These are phyloP conservation scores for Tyto alba DNA, from an alignment of 2,113 vertebrate genomes.

Conservation along the genomic window DNA sequence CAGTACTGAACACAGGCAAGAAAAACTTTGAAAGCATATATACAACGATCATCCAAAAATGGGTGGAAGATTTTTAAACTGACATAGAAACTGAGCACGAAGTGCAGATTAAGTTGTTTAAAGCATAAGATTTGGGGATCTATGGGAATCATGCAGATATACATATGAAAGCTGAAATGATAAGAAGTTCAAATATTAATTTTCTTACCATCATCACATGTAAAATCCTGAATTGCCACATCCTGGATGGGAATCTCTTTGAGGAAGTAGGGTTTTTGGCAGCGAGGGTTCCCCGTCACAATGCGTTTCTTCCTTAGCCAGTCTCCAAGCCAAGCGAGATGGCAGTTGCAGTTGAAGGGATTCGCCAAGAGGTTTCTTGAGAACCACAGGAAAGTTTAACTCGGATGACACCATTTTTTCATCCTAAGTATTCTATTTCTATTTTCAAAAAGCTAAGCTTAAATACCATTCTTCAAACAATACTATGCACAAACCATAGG, in stretches of 20 bases:
- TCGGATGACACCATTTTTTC: not conserved
- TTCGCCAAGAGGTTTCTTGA: conserved; percentile 96
- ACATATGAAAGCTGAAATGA: not conserved
- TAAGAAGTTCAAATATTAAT: not conserved
- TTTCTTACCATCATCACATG: conserved; percentile 90
- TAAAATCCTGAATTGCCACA: conserved; percentile 96
- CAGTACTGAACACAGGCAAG: not conserved
- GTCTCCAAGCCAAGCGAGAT: conserved; percentile 94
- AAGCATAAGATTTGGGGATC: not conserved
- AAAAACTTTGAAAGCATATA: not conserved
- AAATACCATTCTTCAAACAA: not conserved
- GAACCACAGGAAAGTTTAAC: not conserved
- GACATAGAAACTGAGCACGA: not conserved
- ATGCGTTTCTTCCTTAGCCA: conserved; percentile 96
- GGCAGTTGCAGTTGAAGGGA: conserved; percentile 98
- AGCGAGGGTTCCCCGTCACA: conserved; percentile 95
- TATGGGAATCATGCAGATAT: not conserved
- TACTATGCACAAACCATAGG: not conserved
- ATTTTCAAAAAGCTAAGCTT: not conserved
- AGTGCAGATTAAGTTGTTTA: not conserved
- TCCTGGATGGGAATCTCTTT: conserved; percentile 99
- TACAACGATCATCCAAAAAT: not conserved
- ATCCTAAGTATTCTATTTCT: not conserved
- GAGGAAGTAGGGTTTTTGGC: conserved; percentile 95
- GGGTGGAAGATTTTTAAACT: not conserved